Evolutionary conservation across 1,140 invertebrate genomes (phyloP).

Genomic region (Saccostrea cuccullata): DNA sequence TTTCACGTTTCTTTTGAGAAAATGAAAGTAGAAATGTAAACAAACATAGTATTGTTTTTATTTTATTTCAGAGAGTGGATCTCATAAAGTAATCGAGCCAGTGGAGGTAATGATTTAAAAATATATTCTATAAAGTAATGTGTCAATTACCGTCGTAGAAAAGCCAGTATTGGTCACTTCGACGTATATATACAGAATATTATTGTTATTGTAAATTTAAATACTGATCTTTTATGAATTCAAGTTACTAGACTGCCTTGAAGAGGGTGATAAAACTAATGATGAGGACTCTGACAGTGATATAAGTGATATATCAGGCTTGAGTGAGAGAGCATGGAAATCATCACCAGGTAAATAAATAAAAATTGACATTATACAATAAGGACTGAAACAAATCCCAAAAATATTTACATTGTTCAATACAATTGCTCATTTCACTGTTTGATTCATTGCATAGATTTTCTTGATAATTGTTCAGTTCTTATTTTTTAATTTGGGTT

Average conservation of each 20-base stretch:
- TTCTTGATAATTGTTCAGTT: no score
- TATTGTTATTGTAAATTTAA: not conserved
- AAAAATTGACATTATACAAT: no score
- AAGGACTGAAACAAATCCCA: no score
- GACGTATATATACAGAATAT: no score
- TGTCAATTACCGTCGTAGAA: no score
- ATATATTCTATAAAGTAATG: not conserved
- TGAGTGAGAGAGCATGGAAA: constrained; percentile 85
- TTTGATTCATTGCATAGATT: no score
- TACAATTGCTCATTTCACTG: no score
- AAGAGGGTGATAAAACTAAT: constrained; percentile 40
- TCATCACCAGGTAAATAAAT: constrained; percentile 76
- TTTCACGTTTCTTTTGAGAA: not conserved
- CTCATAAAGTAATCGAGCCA: not conserved
- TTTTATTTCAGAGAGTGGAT: constrained; percentile 24
- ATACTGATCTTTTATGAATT: not conserved
- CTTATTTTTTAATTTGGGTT: no score
- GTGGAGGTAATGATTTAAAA: not conserved
- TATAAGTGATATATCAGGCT: constrained; percentile 84
- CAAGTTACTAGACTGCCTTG: not conserved
- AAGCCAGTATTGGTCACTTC: no score
- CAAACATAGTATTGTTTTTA: constrained; percentile 3
- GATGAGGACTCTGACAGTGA: constrained; percentile 82
- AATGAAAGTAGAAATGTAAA: constrained; percentile 39
- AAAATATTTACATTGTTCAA: no score